Evolutionary conservation across 2,113 vertebrate species (phyloP).

Genomic region (Blennius ocellaris): DNA sequence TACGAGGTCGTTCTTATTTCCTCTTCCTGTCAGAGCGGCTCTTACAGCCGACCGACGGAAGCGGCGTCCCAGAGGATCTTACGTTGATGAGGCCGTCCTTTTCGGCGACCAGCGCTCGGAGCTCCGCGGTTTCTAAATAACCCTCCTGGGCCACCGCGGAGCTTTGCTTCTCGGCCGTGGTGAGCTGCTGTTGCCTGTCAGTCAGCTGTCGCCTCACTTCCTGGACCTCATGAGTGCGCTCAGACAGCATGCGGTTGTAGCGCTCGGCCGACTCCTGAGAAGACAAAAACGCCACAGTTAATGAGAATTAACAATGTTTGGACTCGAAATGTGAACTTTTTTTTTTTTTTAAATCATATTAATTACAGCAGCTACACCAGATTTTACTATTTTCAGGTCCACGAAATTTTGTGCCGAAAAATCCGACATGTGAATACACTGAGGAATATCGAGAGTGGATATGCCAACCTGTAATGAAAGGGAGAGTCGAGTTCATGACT

Average conservation of each 20-base stretch:
- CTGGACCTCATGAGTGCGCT: conserved; percentile 78
- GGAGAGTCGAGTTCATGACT: too few relatives aligned
- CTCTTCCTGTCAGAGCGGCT: conserved; percentile 24
- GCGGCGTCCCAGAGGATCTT: conserved; percentile 58
- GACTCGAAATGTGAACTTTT: not conserved
- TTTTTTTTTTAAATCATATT: not conserved
- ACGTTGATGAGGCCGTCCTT: conserved; percentile 84
- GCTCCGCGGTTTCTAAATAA: conserved; percentile 73
- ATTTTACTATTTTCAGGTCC: too few relatives aligned
- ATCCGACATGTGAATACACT: too few relatives aligned
- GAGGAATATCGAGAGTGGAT: too few relatives aligned
- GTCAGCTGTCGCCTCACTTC: conserved; percentile 78
- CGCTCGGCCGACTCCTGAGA: conserved; percentile 80
- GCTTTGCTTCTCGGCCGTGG: conserved; percentile 69
- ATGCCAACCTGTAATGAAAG: too few relatives aligned
- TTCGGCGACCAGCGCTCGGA: conserved; percentile 74
- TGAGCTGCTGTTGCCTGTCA: conserved; percentile 75
- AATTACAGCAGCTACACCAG: not conserved
- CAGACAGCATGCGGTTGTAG: conserved; percentile 79
- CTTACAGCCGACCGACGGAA: conserved; percentile 23
- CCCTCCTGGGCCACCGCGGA: conserved; percentile 72
- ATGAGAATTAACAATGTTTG: not conserved
- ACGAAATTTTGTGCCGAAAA: too few relatives aligned
- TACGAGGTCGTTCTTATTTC: conserved; percentile 10
- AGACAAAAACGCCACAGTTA: conserved; percentile 16